Evolutionary conservation across 2,797 vertebrate species (phyloP).

Genomic region (Parambassis ranga): DNA sequence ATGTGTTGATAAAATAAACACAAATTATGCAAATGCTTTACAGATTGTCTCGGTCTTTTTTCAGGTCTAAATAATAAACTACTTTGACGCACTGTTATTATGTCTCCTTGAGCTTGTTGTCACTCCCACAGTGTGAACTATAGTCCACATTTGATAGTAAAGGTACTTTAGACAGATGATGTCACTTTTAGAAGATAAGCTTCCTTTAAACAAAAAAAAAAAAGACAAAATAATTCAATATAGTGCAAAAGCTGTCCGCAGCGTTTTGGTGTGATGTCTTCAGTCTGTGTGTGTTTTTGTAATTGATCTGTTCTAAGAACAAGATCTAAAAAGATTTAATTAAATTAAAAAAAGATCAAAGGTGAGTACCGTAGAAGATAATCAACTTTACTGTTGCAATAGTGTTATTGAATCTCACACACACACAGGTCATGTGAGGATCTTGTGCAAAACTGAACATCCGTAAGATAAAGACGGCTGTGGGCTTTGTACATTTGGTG

Average conservation of each 20-base stretch:
- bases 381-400: slow-evolving; percentile 33
- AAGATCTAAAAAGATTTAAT: neutral
- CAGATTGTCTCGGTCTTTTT: no score
- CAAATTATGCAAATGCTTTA: no score
- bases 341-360: slow-evolving; percentile 24
- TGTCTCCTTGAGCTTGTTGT: neutral
- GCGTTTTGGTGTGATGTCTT: neutral
- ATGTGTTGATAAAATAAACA: no score
- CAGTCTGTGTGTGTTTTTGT: neutral
- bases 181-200: slow-evolving; percentile 38
- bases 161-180: slow-evolving; percentile 27
- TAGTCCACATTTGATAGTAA: slow-evolving; percentile 7
- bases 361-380: slow-evolving; percentile 34
- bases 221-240: neutral
- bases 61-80: no score
- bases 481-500: slow-evolving; percentile 24
- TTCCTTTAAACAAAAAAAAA: neutral
- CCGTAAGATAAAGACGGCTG: slow-evolving; percentile 37
- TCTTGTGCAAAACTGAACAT: slow-evolving; percentile 12
- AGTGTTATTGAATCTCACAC: slow-evolving; percentile 22
- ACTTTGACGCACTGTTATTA: no score
- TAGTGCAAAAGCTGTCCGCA: neutral
- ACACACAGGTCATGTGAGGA: slow-evolving; percentile 12
- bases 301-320: neutral
- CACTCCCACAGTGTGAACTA: slow-evolving; percentile 20